Evolutionary conservation across 53 echinoderm and acorn worm species (phyloP), one percentile per base, ranked within the genome.

Genomic region (Holothuria leucospilota): DNA sequence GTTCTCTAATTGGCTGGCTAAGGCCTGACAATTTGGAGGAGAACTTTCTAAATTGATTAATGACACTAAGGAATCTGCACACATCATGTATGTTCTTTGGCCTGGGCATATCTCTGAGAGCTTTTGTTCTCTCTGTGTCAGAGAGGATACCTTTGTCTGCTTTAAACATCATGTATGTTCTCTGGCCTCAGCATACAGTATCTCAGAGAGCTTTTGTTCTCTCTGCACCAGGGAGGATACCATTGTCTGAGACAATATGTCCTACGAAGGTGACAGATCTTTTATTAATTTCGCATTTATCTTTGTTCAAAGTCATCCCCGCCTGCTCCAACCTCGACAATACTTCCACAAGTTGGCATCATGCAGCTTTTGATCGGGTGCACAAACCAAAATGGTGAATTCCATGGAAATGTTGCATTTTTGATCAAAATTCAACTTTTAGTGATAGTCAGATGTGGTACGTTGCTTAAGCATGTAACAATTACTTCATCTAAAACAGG

Each of bases 21-120:
- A 83, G 30, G 9, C 69, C 87, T 62, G 85, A 81, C 41, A 93
- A 30, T n/a, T 77, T 78, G 0, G 90, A 87, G 12, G 87, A 51
- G 63, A 88, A 93, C 63, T 93, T 93, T 28, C 85, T 85, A 0
- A 88, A 86, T 39, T 93, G 90, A 41, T 93, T 91, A n/a, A 77
- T 87, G 82, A 94, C 92, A 6, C 89, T 87, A 80, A 87, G 30
- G 63, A 93, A 72, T n/a, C 90, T 68, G n/a, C 70, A n/a, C n/a
- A n/a, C n/a, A n/a, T n/a, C 93, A 38, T 72, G 86, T 64, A 90
- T 51, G 71, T 83, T 87, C 13, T 86, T 82, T 39, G 82, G 88
- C 2, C 65, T 61, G 30, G 82, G 69, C 59, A 82, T 82, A 13
- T 82, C 88, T 6, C 20, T 88, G 26, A 88, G 28, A 8, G 88